Evolutionary conservation across 2,797 vertebrate genomes (phyloP), one percentile per base, ranked within the genome.

Genomic region (Coreius guichenoti): DNA sequence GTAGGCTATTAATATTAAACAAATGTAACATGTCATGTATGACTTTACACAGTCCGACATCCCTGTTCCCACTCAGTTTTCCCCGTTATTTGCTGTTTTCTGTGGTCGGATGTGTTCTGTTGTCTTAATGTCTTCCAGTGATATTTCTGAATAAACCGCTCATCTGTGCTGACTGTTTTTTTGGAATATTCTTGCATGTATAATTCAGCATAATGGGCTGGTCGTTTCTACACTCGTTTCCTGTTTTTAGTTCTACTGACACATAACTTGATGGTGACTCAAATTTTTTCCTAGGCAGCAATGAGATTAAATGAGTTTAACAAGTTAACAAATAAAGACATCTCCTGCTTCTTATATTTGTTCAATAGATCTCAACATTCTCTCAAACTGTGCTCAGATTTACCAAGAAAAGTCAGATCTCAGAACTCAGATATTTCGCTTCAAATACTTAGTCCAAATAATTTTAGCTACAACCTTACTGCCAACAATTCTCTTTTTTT

Each of bases 61-160:
- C 43, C 49, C 54, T 33, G 69, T 47, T 81, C 39, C 45, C 29
- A 36, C 21, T 39, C 14, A 54, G 65, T 36, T 72, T 75, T 26
- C 56, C 13, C 26, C 65, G 29, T 65, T 74, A 49, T 63, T 39
- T 5, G 14, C 31, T 74, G 86, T 87, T 93, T 91, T 91, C 86
- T 93, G 93, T 80, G 91, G 93, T 94, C 91, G 92, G 93, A 95
- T 94, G 94, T 92, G 90, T 94, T 93, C 92, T 91, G 92, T 93
- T 95, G 93, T 92, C 91, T 93, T 93, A 94, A 95, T 94, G 90
- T 91, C 84, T 95, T 94, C 93, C 94, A 94, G 93, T 92, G 91
- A 92, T 90, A 91, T 90, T 93, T 88, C 90, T 91, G 91, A 93
- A 91, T 91, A 92, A 75, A 80, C 87, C 86, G 81, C 82, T 92